Percentiles rank a stretch among this genome's conserved stretches.
These are phyloP conservation scores for Forpus xanthops DNA, from an alignment of 2,797 vertebrate genomes.

Conservation along the genomic window DNA sequence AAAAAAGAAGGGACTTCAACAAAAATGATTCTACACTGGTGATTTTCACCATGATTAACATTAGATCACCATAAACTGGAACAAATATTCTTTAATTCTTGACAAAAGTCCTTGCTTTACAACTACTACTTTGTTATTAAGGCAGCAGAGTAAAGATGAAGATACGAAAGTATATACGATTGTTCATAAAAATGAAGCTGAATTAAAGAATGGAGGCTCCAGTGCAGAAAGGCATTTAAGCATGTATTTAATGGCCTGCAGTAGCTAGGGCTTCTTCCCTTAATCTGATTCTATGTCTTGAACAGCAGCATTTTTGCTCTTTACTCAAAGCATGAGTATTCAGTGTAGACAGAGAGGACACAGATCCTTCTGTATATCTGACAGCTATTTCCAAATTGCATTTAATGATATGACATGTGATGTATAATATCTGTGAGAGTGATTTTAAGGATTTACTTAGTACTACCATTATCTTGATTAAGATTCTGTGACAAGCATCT, in stretches of 20 bases:
- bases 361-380: background rate
- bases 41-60: background rate
- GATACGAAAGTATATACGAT: background rate
- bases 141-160: background rate
- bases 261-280: background rate
- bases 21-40: background rate
- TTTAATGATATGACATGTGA: slow-evolving; percentile 32
- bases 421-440: background rate
- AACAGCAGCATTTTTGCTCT: background rate
- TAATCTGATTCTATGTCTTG: background rate
- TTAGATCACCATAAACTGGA: background rate
- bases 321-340: background rate
- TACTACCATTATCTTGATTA: slow-evolving; percentile 49
- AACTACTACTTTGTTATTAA: background rate
- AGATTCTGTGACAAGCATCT: slow-evolving; percentile 8
- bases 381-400: slow-evolving; percentile 22
- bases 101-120: background rate
- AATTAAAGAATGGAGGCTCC: background rate
- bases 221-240: background rate
- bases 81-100: background rate
- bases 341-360: background rate
- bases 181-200: background rate
- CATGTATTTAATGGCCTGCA: background rate
- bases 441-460: slow-evolving; percentile 34
- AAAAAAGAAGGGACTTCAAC: background rate